Conservation (phyloP, 1,140 invertebrate genomes). For the Asbolus verrucosus region DNA sequence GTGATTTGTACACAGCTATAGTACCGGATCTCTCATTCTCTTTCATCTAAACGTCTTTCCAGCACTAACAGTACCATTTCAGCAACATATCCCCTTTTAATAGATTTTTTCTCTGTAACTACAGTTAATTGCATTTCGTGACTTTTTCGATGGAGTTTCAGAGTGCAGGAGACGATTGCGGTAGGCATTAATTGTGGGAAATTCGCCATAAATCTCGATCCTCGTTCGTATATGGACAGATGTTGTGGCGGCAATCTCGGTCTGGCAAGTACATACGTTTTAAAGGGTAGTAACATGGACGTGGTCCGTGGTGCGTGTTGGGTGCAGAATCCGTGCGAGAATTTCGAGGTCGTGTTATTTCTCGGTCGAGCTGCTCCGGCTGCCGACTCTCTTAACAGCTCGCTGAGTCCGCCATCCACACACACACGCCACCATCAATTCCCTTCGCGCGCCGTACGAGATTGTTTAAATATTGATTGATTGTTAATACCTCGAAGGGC, state of each 20-base stretch:
- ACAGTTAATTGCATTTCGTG: no score
- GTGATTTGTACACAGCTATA: no score
- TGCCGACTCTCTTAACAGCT: slow-evolving; percentile 44
- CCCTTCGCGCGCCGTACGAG: slow-evolving; percentile 25
- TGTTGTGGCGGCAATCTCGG: not conserved
- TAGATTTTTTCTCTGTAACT: no score
- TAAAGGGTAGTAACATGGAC: slow-evolving; percentile 17
- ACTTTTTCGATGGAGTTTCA: no score
- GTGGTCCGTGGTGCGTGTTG: slow-evolving; percentile 28
- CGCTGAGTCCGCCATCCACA: slow-evolving; percentile 42
- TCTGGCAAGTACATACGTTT: not conserved
- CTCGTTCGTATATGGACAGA: not conserved
- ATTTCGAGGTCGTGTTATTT: slow-evolving; percentile 43
- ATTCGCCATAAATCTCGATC: not conserved
- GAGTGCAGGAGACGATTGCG: not conserved
- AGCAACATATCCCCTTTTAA: no score
- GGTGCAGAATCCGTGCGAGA: slow-evolving; percentile 27
- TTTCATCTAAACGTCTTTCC: no score
- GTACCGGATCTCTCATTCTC: no score
- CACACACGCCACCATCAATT: slow-evolving; percentile 43
- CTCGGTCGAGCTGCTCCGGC: slow-evolving; percentile 40
- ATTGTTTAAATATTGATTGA: slow-evolving; percentile 48
- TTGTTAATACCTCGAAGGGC: slow-evolving; percentile 27
- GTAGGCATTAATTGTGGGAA: not conserved
- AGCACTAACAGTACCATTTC: no score